A percentile compares a stretch with the other conserved stretches of the same genome.
These are phyloP conservation scores for Phoxinus dragarum DNA, from an alignment of 2,797 vertebrate species.

Conservation along the genomic window DNA sequence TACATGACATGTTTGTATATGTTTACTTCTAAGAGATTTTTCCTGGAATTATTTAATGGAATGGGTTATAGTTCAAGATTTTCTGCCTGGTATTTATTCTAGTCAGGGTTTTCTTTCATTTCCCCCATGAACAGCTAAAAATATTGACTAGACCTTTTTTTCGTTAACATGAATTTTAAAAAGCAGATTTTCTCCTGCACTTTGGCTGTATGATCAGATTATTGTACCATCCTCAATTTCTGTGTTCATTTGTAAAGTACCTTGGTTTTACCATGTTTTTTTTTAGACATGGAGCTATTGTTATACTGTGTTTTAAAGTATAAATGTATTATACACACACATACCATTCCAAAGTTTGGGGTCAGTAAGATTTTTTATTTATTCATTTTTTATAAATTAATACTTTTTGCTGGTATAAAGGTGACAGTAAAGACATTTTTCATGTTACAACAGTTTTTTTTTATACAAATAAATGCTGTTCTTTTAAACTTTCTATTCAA, in stretches of 20 bases:
- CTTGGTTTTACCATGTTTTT: not conserved
- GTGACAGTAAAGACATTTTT: not conserved
- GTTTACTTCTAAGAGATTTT: not conserved
- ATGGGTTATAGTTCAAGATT: not conserved
- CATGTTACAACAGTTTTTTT: not conserved
- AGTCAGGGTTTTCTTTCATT: not conserved
- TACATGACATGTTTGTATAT: not conserved
- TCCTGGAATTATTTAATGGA: not conserved
- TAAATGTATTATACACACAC: not conserved
- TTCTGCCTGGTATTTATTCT: slow-evolving; percentile 7
- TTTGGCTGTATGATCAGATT: not conserved
- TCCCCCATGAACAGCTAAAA: not conserved
- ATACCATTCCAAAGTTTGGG: not conserved
- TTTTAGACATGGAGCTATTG: not conserved
- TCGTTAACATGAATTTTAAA: not conserved
- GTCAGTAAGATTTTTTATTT: not conserved
- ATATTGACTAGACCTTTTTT: not conserved
- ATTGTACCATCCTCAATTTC: not conserved
- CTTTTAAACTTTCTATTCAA: not conserved
- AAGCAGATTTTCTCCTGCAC: not conserved
- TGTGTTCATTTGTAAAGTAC: not conserved
- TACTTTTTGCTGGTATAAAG: not conserved
- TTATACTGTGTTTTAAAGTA: not conserved
- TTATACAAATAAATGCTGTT: not conserved
- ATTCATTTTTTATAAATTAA: no score